phyloP scores from a whole-genome alignment of 2,113 vertebrate genomes.

The Pelmatolapia mariae region DNA sequence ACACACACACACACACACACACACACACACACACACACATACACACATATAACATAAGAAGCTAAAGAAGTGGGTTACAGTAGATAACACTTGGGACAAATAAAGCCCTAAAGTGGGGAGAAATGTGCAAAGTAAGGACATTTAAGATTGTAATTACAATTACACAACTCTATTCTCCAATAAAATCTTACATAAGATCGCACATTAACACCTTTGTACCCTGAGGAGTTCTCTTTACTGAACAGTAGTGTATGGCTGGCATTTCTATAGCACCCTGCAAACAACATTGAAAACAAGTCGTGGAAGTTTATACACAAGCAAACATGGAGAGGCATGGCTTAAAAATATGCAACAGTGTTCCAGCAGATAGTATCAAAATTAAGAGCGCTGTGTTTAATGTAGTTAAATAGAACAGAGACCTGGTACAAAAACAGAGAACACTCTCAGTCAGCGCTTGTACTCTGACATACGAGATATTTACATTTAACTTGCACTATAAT shows the following conservation, averaged over 20 bases:
- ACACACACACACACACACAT: too few species aligned
- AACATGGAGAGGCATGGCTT: neutral
- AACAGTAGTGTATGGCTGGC: neutral
- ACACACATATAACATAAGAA: too few species aligned
- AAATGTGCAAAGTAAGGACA: slow-evolving; percentile 2
- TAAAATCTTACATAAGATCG: slow-evolving; percentile 17
- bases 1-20: too few species aligned
- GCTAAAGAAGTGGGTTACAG: neutral
- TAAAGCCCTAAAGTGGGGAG: neutral
- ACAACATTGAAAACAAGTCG: neutral
- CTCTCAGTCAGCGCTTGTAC: neutral
- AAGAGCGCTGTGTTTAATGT: neutral
- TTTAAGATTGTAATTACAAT: neutral
- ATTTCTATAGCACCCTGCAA: neutral
- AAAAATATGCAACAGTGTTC: neutral
- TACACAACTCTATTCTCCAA: slow-evolving; percentile 15
- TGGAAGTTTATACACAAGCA: neutral
- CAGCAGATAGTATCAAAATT: neutral
- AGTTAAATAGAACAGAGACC: neutral
- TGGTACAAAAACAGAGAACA: neutral
- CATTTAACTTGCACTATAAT: neutral
- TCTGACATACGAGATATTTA: neutral
- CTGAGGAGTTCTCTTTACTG: neutral
- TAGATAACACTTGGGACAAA: neutral
- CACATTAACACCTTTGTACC: slow-evolving; percentile 9